These are phyloP conservation scores for Tortrix viridana DNA, from an alignment of 2,888 invertebrate species.

Conservation along the genomic window DNA sequence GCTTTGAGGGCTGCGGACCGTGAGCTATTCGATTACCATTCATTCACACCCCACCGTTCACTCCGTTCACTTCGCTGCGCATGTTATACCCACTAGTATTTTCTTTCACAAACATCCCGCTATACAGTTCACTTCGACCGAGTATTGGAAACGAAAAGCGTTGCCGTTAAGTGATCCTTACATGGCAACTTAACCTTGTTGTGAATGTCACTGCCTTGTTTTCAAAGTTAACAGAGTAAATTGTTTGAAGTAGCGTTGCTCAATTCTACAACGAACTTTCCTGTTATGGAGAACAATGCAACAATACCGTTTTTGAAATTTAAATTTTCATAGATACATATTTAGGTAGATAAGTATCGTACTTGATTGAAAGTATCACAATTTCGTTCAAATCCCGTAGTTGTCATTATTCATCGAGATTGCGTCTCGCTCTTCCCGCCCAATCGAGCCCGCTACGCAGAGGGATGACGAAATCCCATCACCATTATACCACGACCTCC, in stretches of 20 bases:
- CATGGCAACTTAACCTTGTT: neutral
- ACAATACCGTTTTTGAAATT: too few species aligned
- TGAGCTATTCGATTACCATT: slow-evolving; percentile 69
- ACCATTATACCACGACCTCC: slow-evolving; percentile 41
- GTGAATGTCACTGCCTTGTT: too few species aligned
- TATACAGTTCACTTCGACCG: neutral
- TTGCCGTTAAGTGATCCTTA: slow-evolving; percentile 4
- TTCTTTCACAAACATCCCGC: slow-evolving; percentile 1
- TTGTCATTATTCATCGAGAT: slow-evolving; percentile 29
- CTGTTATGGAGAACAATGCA: too few species aligned
- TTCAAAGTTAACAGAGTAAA: too few species aligned
- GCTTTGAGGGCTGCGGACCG: slow-evolving; percentile 57
- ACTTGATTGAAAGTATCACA: too few species aligned
- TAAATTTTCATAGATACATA: too few species aligned
- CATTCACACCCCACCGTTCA: slow-evolving; percentile 50
- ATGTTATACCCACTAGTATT: slow-evolving; percentile 2
- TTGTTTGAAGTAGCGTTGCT: too few species aligned
- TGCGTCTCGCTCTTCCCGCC: slow-evolving; percentile 57
- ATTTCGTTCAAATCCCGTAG: slow-evolving; percentile 1
- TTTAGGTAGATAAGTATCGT: too few species aligned
- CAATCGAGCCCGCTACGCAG: slow-evolving; percentile 42
- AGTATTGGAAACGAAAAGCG: neutral
- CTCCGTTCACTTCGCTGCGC: slow-evolving; percentile 9
- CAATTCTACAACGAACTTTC: too few species aligned
- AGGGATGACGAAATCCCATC: slow-evolving; percentile 43